Evolutionary conservation across 2,888 invertebrate species (phyloP), one percentile per base, ranked within the genome.

Genomic region (Lycophotia porphyrea): DNA sequence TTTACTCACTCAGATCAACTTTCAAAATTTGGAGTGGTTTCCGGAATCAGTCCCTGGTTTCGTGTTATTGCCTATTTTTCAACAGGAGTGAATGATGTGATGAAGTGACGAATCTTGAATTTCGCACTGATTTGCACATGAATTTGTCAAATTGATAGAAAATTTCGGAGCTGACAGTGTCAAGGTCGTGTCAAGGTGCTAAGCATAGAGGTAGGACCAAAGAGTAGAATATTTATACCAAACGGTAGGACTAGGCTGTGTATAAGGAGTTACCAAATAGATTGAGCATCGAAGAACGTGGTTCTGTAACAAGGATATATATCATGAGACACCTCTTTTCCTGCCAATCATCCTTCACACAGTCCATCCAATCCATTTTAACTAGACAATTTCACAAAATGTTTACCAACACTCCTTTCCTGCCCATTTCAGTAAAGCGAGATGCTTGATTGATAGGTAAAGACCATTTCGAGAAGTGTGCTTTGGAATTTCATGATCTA

Each of bases 1-100:
- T 27, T 18, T 49, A 77, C 76, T 61, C 36, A 76, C 78, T 36
- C 70, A 34, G 13, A 5, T 49, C 27, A 21, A 8, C 27, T 44
- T 44, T 9, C 11, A 18, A 1, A 42, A 42, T 49, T 39, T 63
- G 18, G 5, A 4, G 11, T 27, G 44, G n/a, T 60, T 67, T 34
- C 47, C 4, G 8, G 18, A 52, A 64, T 63, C 27, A 18, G 52
- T 31, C 47, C 13, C 63, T 8, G 27, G 39, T 39, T 18, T 63
- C 27, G n/a, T 18, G n/a, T 3, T 39, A 36, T 63, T 63, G n/a
- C 1, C 1, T 63, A n/a, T 39, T 39, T 34, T 34, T 34, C 9
- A 9, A 34, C n/a, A 13, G 52, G 27, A 58, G 8, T 31, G 18
- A 55, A 55, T 27, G 15, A 47, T 21, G 21, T 24, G 49, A 24